A percentile compares a stretch with the other conserved stretches of the same genome.
phyloP scores from a whole-genome alignment of 2,888 invertebrate genomes.

The Aphodius granarius region DNA sequence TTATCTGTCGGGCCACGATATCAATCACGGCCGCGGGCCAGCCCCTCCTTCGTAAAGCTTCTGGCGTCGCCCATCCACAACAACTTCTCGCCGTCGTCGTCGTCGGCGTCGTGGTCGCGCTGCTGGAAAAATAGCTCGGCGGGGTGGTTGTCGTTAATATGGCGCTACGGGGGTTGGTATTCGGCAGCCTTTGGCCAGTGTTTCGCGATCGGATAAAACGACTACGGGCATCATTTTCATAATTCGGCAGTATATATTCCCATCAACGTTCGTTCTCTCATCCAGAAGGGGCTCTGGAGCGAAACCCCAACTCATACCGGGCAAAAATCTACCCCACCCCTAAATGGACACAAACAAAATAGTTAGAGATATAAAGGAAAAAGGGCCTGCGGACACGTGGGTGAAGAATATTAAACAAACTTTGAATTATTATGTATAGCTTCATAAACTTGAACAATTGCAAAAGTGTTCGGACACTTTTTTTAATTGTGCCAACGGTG shows the following conservation, averaged over 20 bases:
- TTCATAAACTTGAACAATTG: too few species aligned
- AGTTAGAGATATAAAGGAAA: slow-evolving; percentile 22
- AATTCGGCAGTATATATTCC: slow-evolving; percentile 65
- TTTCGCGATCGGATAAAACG: slow-evolving; percentile 26
- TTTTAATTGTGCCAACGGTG: too few species aligned
- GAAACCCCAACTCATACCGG: slow-evolving; percentile 13
- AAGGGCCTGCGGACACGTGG: background rate
- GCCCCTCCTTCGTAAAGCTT: slow-evolving; percentile 38
- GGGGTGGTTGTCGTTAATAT: slow-evolving; percentile 7
- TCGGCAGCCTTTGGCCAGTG: slow-evolving; percentile 17
- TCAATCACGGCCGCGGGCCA: slow-evolving; percentile 52
- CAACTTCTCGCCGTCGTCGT: slow-evolving; percentile 17
- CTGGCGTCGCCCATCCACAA: slow-evolving; percentile 13
- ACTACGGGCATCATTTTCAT: slow-evolving; percentile 57
- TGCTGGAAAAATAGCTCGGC: slow-evolving; percentile 8
- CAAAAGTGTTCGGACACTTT: too few species aligned
- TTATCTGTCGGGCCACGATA: slow-evolving; percentile 55
- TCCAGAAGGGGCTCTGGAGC: slow-evolving; percentile 15
- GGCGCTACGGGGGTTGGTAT: slow-evolving; percentile 5
- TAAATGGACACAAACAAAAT: slow-evolving; percentile 49
- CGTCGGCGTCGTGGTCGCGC: slow-evolving; percentile 18
- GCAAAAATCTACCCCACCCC: slow-evolving; percentile 34
- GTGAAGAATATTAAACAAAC: background rate
- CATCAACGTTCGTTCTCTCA: slow-evolving; percentile 32
- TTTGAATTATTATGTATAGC: background rate